phyloP scores from a whole-genome alignment of 2,888 invertebrate genomes.

The Agonopterix arenella region DNA sequence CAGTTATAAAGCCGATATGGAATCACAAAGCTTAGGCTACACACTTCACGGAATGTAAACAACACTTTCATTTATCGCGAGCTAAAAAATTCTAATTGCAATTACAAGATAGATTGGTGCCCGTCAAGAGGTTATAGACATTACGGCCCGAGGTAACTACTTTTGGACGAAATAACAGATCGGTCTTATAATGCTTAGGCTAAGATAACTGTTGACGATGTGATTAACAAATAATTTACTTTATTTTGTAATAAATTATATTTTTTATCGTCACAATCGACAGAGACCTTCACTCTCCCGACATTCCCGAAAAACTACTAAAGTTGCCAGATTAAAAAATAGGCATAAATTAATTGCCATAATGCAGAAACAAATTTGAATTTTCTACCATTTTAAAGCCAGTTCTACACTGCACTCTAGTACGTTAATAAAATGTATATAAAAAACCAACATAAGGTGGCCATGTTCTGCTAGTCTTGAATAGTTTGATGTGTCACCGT shows the following conservation, averaged over 20 bases:
- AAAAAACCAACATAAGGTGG: no score
- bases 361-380: no score
- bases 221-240: slow-evolving; percentile 18
- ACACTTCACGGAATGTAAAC: slow-evolving; percentile 56
- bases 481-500: no score
- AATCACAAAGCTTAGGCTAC: slow-evolving; percentile 24
- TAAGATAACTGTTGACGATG: slow-evolving; percentile 1
- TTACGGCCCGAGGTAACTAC: slow-evolving; percentile 3
- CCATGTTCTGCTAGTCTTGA: no score
- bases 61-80: slow-evolving; percentile 57
- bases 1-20: slow-evolving; percentile 16
- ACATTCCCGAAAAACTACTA: slow-evolving; percentile 46
- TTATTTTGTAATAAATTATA: slow-evolving; percentile 16
- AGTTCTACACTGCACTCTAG: no score
- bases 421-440: no score
- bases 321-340: not conserved
- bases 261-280: slow-evolving; percentile 27
- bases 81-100: slow-evolving; percentile 40
- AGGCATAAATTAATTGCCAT: no score
- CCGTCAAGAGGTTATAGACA: slow-evolving; percentile 46
- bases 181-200: not conserved
- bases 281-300: slow-evolving; percentile 31
- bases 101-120: slow-evolving; percentile 40
- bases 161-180: slow-evolving; percentile 1
- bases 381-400: no score